Base-by-base conservation (phyloP, 2,888 invertebrate species). In the Scaptomyza caliginosa region DNA sequence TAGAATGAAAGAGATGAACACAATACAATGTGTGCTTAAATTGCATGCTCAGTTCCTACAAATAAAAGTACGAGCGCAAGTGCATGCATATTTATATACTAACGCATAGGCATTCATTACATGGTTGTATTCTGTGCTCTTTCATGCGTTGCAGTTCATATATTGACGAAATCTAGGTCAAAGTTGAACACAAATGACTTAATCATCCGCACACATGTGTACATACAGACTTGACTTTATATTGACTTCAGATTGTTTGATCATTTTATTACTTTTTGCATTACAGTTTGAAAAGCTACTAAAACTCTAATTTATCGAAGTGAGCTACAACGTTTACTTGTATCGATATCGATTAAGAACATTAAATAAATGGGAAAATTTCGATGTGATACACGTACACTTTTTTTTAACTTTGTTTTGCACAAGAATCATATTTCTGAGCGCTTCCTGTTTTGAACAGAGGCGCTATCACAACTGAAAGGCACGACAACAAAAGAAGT, bases 401-500 rank as follows among this genome's bases (percentile, higher is more conserved):
- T 6, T n/a, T 10, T 13, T 4, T 17, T 11, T 16, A n/a, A n/a
- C n/a, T 28, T n/a, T 10, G 7, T n/a, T 24, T 13, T 17, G 1
- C n/a, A 16, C 17, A 23, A 17, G 13, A 8, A 30, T 30, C 1
- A 34, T 3, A 11, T 38, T 60, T 52, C 17, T 16, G 16, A 48
- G 48, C 32, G 45, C 46, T 77, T 77, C 76, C 77, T 80, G 77
- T 59, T 64, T 56, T 62, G 6, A 23, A 39, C 42, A 38, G 5
- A 26, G 8, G 5, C 43, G 21, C 42, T 63, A 60, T 55, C 67
- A 36, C 36, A 34, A 49, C 39, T 49, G 28, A 13, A 42, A 13
- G 39, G 17, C 13, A 13, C 13, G 40, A n/a, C 21, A 55, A 46
- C 55, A 43, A n/a, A 34, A 56, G 23, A 65, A 57, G 30, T 17